Evolutionary conservation across 2,113 vertebrate genomes (phyloP).

Genomic region (Osmerus mordax): DNA sequence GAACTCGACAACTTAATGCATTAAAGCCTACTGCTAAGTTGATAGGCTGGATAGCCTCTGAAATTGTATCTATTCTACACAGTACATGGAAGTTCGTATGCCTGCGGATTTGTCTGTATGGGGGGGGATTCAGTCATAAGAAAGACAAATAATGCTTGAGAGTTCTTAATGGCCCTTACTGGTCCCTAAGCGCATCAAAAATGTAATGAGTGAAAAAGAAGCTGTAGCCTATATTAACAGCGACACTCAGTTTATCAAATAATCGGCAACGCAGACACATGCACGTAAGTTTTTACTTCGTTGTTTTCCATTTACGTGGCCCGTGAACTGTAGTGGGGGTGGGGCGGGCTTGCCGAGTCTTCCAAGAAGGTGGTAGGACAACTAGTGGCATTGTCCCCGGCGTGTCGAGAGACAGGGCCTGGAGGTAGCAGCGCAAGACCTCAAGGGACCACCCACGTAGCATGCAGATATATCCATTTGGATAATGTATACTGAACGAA

Average conservation of each 20-base stretch:
- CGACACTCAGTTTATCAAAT: too few relatives aligned
- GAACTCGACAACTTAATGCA: too few relatives aligned
- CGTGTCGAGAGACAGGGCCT: conserved; percentile 66
- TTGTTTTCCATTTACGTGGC: too few relatives aligned
- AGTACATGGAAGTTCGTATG: neutral
- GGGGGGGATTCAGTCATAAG: neutral
- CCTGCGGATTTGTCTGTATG: neutral
- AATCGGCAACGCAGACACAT: too few relatives aligned
- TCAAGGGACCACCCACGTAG: conserved; percentile 69
- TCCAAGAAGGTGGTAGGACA: conserved; percentile 25
- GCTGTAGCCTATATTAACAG: too few relatives aligned
- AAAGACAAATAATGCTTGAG: too few relatives aligned
- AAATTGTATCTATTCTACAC: too few relatives aligned
- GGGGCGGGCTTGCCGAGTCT: conserved; percentile 29
- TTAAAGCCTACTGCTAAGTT: neutral
- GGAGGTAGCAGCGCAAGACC: conserved; percentile 45
- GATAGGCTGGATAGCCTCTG: too few relatives aligned
- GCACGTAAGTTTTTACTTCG: too few relatives aligned
- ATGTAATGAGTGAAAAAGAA: too few relatives aligned
- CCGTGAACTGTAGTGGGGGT: neutral
- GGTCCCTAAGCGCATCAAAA: too few relatives aligned
- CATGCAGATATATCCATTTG: neutral
- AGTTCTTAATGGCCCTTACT: too few relatives aligned
- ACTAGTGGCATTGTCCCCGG: conserved; percentile 57
- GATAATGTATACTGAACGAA: conserved; percentile 21